A percentile compares a stretch with the other conserved stretches of the same genome.
Conservation (phyloP, 1,140 invertebrate genomes). For the Pteromalus puparum region DNA sequence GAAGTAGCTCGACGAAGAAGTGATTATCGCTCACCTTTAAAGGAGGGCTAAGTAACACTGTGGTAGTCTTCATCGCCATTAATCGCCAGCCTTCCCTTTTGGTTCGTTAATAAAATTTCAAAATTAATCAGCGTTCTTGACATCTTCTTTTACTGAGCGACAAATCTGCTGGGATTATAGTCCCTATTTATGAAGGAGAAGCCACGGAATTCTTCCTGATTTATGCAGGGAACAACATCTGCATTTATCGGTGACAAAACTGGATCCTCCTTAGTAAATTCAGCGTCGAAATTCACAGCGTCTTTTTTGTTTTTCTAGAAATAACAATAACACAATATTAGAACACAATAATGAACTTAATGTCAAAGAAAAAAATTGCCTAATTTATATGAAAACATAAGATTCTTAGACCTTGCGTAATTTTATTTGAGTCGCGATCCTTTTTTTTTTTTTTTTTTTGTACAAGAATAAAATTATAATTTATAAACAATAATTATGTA, state of each 20-base stretch:
- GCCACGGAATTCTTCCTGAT: conserved; percentile 97
- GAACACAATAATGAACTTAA: not conserved
- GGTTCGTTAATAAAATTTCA: conserved; percentile 44
- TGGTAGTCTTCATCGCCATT: conserved; percentile 7
- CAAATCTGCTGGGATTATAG: conserved; percentile 86
- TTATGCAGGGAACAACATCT: conserved; percentile 94
- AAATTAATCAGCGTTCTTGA: conserved; percentile 27
- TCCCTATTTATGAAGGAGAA: conserved; percentile 98
- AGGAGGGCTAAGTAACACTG: conserved; percentile 45
- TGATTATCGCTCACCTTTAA: conserved; percentile 46
- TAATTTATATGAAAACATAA: too few relatives aligned
- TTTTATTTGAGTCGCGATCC: too few relatives aligned
- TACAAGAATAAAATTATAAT: too few relatives aligned
- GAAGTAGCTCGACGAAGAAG: conserved; percentile 35
- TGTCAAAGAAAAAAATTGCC: too few relatives aligned
- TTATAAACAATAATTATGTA: too few relatives aligned
- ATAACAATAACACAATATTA: not conserved
- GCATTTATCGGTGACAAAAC: conserved; percentile 94
- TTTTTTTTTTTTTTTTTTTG: too few relatives aligned
- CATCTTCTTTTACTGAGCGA: conserved; percentile 64
- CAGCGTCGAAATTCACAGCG: conserved; percentile 98
- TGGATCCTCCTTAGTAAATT: conserved; percentile 99
- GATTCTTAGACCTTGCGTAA: too few relatives aligned
- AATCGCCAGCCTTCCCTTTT: conserved; percentile 4
- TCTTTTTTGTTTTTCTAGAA: conserved; percentile 97